Evolutionary conservation across 1,140 invertebrate genomes (phyloP), one percentile per base, ranked within the genome.

Genomic region (Arctopsyche grandis): DNA sequence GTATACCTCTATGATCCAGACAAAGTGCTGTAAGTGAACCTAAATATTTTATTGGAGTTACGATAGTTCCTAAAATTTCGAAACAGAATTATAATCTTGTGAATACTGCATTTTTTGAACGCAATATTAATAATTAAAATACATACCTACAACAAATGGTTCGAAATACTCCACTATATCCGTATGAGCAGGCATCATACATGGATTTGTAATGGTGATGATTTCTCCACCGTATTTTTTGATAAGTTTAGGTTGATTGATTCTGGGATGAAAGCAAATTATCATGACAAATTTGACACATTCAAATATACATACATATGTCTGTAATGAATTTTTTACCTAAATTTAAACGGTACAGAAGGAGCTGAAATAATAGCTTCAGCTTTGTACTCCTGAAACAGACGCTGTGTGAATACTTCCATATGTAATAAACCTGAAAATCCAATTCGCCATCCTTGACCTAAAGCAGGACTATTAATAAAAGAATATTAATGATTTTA

Each of bases 391-490:
- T 99, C 98, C 86, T 99, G 97, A 83, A 99, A 93, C 22, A 99
- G 87, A 22, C 98, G 89, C 86, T 99, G 97, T 78, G 91, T 94
- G 85, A 99, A 99, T 0, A 99, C 97, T 87, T 99, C 98, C 91
- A 99, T 93, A 85, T 99, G 98, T 7, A 99, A 88, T 3, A 99
- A 87, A 0, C 98, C 98, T 5, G 99, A 88, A 87, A 99, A 99
- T 5, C 97, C 98, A 43, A 98, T 85, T 63, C 96, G 90, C 94
- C 95, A 99, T 46, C 98, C 98, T 86, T 96, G 93, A 12, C 98
- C 98, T 63, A 99, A 87, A 3, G 97, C 97, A 78, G 95, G 92
- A 90, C 97, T 97, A 84, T 74, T 89, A 88, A 83, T 83, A 16
- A 52, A 16, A 52, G 1, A 5, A 12, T 10, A 52, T 52, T 52